Base-by-base conservation (phyloP, 1,140 invertebrate species). In the Trichogramma pretiosum region DNA sequence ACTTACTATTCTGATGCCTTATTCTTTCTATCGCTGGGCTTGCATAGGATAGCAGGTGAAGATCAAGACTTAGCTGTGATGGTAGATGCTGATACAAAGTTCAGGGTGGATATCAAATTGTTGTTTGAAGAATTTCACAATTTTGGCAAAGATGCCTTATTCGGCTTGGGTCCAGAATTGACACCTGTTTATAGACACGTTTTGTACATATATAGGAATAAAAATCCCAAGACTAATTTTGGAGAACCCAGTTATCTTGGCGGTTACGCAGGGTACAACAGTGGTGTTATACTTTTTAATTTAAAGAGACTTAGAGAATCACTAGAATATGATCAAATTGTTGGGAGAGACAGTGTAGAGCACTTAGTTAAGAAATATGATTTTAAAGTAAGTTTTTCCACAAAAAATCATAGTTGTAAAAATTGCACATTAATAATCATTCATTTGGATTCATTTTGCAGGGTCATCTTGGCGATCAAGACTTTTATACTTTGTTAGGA, bases 391-490 rank as follows among this genome's bases (percentile, higher is more conserved):
- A 36, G 16, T n/a, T n/a, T n/a, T 23, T 41, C 1, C 39, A 23
- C 17, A n/a, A 16, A 39, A 39, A 18, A 5, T 39, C 16, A 18
- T n/a, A 18, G 7, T 33, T 26, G 30, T 32, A 17, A 18, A 36
- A 13, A 36, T 36, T 5, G 34, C 19, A 9, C 9, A 30, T 9
- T 9, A n/a, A 9, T n/a, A 9, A 30, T 37, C 8, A 34, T 33
- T 23, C 22, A n/a, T n/a, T n/a, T 37, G 16, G n/a, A n/a, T n/a
- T 43, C 17, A 46, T 37, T 18, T 57, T 78, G 40, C 62, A 81
- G 69, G 88, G 88, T 8, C 85, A 92, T 66, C 72, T 93, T 16
- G 89, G 89, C 3, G 88, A 91, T 67, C 89, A 92, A 68, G 89
- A 92, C 69, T 89, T 88, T 65, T 93, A 87, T 59, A 87, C 87